Base-by-base conservation (phyloP, 2,888 invertebrate species). In the Apodemia zela region DNA sequence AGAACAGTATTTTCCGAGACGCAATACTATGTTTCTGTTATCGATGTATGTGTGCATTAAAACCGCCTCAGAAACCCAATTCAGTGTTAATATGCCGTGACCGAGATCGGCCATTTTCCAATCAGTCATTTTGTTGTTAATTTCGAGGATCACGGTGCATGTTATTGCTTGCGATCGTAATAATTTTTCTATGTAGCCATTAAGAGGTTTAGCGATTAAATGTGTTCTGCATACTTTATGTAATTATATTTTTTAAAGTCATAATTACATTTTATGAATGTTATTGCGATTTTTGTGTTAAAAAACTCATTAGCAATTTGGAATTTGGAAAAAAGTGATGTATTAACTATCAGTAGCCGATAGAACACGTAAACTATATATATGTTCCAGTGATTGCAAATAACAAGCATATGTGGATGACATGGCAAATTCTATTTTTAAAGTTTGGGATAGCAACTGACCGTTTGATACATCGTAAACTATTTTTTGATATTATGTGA, bases 81-180 rank as follows among this genome's bases (percentile, higher is more conserved):
- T 89, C 85, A 84, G 73, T 83, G 81, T 90, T 90, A 89, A 90
- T 89, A 87, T 80, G 82, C 78, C 89, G 83, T 89, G 84, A 87
- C 90, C 75, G 73, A 82, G 80, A 79, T 79, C 81, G 79, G 79
- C 78, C 80, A 82, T 84, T 84, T 86, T 85, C 84, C 88, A 89
- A 87, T 89, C 87, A 86, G 81, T 86, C 87, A 87, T 87, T 87
- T 86, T 84, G 84, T 84, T 85, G 87, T 87, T 90, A 86, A 89
- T 91, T 89, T 89, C 86, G 84, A 87, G 82, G 86, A 84, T 83
- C 87, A 85, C 79, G 83, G 85, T 79, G 87, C 89, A 89, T 91
- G 89, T 87, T 90, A 91, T 90, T 90, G 87, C 81, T 81, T 80
- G 65, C 69, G 66, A 61, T 62, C 65, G 64, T 60, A 59, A 64